Evolutionary conservation across 1,140 invertebrate species (phyloP).

Genomic region (Heliconius himera): DNA sequence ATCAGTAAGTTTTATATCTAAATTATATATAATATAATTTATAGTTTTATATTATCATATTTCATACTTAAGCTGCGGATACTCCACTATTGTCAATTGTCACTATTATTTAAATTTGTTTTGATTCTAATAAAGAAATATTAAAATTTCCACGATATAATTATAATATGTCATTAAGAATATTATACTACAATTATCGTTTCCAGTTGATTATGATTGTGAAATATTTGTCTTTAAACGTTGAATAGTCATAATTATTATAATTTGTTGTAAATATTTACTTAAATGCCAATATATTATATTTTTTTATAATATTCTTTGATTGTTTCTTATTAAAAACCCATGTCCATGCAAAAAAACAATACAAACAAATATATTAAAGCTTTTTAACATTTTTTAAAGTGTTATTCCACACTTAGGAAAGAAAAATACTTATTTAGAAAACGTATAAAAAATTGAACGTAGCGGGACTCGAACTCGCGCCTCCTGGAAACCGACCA

Average conservation of each 20-base stretch:
- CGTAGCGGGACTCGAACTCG: too few relatives aligned
- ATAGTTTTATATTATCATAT: too few relatives aligned
- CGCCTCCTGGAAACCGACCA: too few relatives aligned
- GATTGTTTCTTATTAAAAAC: neutral
- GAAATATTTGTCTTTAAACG: neutral
- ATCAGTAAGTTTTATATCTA: too few relatives aligned
- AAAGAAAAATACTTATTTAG: too few relatives aligned
- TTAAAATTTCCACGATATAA: neutral
- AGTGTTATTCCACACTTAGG: too few relatives aligned
- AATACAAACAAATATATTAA: too few relatives aligned
- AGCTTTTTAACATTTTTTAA: too few relatives aligned
- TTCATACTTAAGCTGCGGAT: neutral
- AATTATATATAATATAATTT: too few relatives aligned
- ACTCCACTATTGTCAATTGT: neutral
- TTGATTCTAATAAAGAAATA: neutral
- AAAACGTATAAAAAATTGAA: too few relatives aligned
- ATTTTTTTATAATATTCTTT: neutral
- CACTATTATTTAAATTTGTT: neutral
- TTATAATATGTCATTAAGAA: neutral
- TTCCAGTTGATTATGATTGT: neutral
- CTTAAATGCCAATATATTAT: constrained; percentile 3
- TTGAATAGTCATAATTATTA: neutral
- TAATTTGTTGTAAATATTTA: constrained; percentile 28
- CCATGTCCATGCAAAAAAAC: too few relatives aligned
- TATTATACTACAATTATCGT: neutral